These are phyloP conservation scores for Amphipoea oculea DNA, from an alignment of 2,888 invertebrate genomes.

Conservation along the genomic window DNA sequence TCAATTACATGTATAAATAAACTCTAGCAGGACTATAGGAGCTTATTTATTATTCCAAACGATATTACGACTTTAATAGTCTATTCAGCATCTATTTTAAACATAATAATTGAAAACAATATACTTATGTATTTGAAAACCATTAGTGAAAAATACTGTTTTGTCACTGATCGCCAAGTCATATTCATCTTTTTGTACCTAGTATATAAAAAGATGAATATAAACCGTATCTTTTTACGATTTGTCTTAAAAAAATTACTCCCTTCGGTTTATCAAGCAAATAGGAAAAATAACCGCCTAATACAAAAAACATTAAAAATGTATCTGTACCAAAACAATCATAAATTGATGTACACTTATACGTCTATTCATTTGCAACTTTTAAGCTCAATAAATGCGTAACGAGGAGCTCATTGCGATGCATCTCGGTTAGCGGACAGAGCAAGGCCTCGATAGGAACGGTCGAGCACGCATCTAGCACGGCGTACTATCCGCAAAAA, in stretches of 20 bases:
- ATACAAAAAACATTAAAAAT: background rate
- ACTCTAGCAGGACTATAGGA: background rate
- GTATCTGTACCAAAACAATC: background rate
- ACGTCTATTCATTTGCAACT: background rate
- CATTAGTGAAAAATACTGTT: background rate
- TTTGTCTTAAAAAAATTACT: background rate
- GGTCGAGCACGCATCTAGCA: slow-evolving; percentile 68
- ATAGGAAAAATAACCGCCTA: background rate
- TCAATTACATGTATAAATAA: slow-evolving; percentile 10
- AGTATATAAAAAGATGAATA: background rate
- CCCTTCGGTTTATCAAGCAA: background rate
- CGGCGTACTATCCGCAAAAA: slow-evolving; percentile 68
- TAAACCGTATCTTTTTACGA: background rate
- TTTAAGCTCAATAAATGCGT: slow-evolving; percentile 53
- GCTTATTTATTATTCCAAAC: background rate
- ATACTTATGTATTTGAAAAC: too few relatives aligned
- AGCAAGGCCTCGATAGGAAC: slow-evolving; percentile 73
- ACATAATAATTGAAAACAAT: background rate
- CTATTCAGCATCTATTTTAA: background rate
- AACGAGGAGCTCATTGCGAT: slow-evolving; percentile 74
- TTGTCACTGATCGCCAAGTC: background rate
- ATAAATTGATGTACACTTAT: background rate
- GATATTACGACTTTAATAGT: too few relatives aligned
- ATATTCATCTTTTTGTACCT: background rate
- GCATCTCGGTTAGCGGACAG: slow-evolving; percentile 74